Evolutionary conservation across 92 coral and sea anemone genomes (phyloP), one percentile per base, ranked within the genome.

Genomic region (Actinostola sp.): DNA sequence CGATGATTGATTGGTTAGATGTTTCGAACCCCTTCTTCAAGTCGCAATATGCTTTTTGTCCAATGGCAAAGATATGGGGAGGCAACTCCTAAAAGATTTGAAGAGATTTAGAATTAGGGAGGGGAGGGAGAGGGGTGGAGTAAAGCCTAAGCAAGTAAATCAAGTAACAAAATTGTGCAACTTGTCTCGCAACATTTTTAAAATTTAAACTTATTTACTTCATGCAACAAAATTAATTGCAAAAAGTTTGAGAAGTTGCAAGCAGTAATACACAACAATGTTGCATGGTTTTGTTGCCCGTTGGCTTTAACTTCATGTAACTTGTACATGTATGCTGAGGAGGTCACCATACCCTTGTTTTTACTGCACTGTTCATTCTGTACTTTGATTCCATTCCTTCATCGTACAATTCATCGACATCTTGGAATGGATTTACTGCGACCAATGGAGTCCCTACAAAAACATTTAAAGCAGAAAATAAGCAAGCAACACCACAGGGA

Each of bases 21-120:
- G 86, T 75, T 52, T 83, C 86, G 73, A 83, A 79, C 36, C 85
- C 86, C 61, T 92, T 78, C 56, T 73, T 70, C 24, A 90, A 69
- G 67, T 90, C 92, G 55, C 89, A 73, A 15, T 72, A 86, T 15
- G 92, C 96, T 70, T 75, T 79, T 52, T 83, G 89, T 1, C 96
- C 96, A 61, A 90, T 85, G 15, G 89, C 89, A 78, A 73, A 90
- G 44, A 90, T 90, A 46, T 90, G 96, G 49, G 96, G 92, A 8
- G 96, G 96, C 24, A 68, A 63, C 42, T 81, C 82, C 96, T 90
- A 24, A 5, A 59, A 35, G 10, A 53, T n/a, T n/a, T n/a, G n/a
- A n/a, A n/a, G n/a, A n/a, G n/a, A n/a, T n/a, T n/a, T n/a, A n/a
- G n/a, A n/a, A n/a, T n/a, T n/a, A n/a, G n/a, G n/a, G n/a, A n/a